Evolutionary conservation across 1,140 invertebrate species (phyloP).

Genomic region (Helicoverpa zea): DNA sequence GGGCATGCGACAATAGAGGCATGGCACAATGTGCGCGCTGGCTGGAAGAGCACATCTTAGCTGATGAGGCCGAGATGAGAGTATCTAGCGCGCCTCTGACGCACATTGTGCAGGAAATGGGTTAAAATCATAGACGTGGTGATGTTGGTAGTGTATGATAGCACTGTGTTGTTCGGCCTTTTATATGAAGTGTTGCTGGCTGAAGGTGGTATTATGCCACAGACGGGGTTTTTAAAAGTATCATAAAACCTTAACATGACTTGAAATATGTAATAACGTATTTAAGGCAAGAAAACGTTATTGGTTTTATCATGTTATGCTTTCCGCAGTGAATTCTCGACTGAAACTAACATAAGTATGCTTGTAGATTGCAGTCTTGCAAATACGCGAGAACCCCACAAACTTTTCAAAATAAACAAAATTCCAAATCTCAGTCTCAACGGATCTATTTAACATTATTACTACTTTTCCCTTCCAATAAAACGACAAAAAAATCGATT

Average conservation of each 20-base stretch:
- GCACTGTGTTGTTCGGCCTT: not conserved
- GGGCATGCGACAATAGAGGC: constrained; percentile 52
- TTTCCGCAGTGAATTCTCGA: no score
- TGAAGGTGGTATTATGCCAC: no score
- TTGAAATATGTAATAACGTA: no score
- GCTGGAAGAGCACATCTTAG: constrained; percentile 61
- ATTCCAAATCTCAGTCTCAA: constrained; percentile 22
- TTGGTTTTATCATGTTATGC: no score
- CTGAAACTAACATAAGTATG: no score
- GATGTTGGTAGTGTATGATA: not conserved
- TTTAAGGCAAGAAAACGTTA: no score
- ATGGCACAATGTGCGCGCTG: constrained; percentile 58
- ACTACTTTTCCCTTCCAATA: constrained; percentile 59
- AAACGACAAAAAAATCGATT: constrained; percentile 76
- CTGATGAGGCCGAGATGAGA: constrained; percentile 58
- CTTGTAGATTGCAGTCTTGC: no score
- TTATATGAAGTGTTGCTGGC: no score
- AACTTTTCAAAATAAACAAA: constrained; percentile 21
- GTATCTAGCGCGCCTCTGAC: constrained; percentile 8
- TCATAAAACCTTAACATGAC: no score
- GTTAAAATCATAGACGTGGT: constrained; percentile 16
- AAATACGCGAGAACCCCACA: no score
- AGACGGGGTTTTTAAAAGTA: no score
- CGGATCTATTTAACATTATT: constrained; percentile 49
- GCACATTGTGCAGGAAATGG: constrained; percentile 16